phyloP scores from a whole-genome alignment of 2,888 invertebrate species.

The Diaprepes abbreviatus region DNA sequence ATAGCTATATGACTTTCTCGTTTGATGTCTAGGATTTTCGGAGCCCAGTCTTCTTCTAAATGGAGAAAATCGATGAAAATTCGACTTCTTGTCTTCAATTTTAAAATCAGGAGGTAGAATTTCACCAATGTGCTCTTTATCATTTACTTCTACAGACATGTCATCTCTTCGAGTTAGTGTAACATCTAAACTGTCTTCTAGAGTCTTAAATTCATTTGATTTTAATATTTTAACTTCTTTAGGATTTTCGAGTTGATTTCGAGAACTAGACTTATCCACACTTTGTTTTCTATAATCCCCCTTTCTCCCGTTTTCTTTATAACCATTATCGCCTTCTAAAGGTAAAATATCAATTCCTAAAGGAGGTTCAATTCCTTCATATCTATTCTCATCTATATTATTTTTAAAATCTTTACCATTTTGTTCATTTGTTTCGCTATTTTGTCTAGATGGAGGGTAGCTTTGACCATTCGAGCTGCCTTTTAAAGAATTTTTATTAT shows the following conservation, averaged over 20 bases:
- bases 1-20: constrained; percentile 55
- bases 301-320: constrained; percentile 8
- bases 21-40: constrained; percentile 17
- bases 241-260: neutral
- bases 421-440: neutral
- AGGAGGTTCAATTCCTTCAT: constrained; percentile 40
- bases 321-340: constrained; percentile 30
- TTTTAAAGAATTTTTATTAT: neutral
- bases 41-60: neutral
- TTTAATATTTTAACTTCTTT: constrained; percentile 17
- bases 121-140: constrained; percentile 66
- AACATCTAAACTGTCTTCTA: constrained; percentile 24
- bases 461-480: neutral
- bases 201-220: constrained; percentile 3
- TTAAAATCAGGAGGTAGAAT: constrained; percentile 62
- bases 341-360: constrained; percentile 39
- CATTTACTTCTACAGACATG: constrained; percentile 52
- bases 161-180: constrained; percentile 54
- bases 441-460: neutral
- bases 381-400: constrained; percentile 16
- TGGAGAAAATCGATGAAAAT: constrained; percentile 31
- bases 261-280: neutral
- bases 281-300: neutral
- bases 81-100: constrained; percentile 31
- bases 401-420: neutral